These are phyloP conservation scores for Xenopus tropicalis DNA, from an alignment of 2,113 vertebrate species.

Conservation along the genomic window UCB_Xtro_10.0 CM004444.2:64140501-64141000, in stretches of 20 bases:
- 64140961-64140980: slow-evolving; percentile 36
- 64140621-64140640: too few relatives aligned
- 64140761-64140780: slow-evolving; percentile 5
- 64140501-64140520: too few relatives aligned
- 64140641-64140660: background rate
- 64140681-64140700: slow-evolving; percentile 4
- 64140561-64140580: too few relatives aligned
- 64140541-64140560: too few relatives aligned
- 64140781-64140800: background rate
- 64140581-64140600: too few relatives aligned
- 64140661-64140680: background rate
- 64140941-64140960: slow-evolving; percentile 14
- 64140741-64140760: slow-evolving; percentile 8
- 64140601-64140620: too few relatives aligned
- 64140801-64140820: background rate
- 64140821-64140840: background rate
- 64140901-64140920: slow-evolving; percentile 17
- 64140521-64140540: too few relatives aligned
- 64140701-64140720: background rate
- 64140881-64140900: background rate
- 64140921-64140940: slow-evolving; percentile 11
- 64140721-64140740: slow-evolving; percentile 21
- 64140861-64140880: background rate
- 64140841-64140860: background rate
- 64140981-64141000: slow-evolving; percentile 33